Base-by-base conservation (phyloP, 1,140 invertebrate genomes). In the Acromyrmex charruanus region DNA sequence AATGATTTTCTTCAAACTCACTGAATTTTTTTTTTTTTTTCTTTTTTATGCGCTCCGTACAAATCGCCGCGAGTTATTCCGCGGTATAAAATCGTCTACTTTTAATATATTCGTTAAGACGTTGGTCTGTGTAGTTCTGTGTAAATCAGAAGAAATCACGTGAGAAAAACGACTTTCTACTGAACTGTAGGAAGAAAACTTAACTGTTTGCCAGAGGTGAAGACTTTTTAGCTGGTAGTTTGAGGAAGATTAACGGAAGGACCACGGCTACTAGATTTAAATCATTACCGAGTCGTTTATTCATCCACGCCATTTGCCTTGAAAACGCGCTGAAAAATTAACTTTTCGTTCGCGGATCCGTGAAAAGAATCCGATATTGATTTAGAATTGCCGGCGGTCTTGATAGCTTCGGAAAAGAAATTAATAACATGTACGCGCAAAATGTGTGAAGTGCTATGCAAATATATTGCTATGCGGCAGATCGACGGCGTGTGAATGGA, bases 41-140 rank as follows among this genome's bases (percentile, higher is more conserved):
- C 21, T 25, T 25, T 25, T 25, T 25, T 59, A 49, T 28, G 65
- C 85, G 5, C 85, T 74, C 59, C 77, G 87, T 80, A 71, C 89
- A 58, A 80, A 59, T 51, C n/a, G 31, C 35, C 18, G 9, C 58
- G 5, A 59, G 53, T 44, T 21, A 58, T 72, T 44, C 5, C 44
- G 16, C 49, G 16, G 16, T 3, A 21, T 25, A 35, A 59, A 81
- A 61, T 65, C 53, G 7, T 44, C 69, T 35, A 69, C n/a, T 71
- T 88, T 89, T 84, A 89, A 90, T 84, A 89, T 87, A 89, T 89
- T 77, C 49, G 75, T 31, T 18, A 12, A 10, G 55, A 75, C 55
- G 65, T 86, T 77, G 51, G 61, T 69, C 21, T 58, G 3, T 39
- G 9, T 55, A n/a, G 63, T 28, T 81, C n/a, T 59, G 49, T 49